A percentile compares a stretch with the other conserved stretches of the same genome.
Evolutionary conservation across 2,113 vertebrate genomes (phyloP).

Genomic region (Chitala chitala): DNA sequence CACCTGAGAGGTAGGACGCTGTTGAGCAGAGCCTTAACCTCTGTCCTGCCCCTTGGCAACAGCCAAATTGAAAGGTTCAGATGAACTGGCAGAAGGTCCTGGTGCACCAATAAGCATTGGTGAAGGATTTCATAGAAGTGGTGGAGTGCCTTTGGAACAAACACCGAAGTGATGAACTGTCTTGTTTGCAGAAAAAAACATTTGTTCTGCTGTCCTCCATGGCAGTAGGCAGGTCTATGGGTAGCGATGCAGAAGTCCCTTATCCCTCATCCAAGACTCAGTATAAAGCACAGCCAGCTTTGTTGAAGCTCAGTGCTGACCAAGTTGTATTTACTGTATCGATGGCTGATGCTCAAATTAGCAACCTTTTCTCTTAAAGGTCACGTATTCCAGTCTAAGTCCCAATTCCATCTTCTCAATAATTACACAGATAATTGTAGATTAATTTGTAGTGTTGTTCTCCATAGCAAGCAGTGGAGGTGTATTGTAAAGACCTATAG

Average conservation of each 20-base stretch:
- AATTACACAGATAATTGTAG: conserved; percentile 61
- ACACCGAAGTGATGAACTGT: not conserved
- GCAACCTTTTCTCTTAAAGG: not conserved
- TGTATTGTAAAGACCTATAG: conserved; percentile 33
- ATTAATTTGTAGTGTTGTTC: conserved; percentile 68
- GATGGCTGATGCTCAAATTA: too few species aligned
- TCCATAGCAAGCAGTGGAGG: conserved; percentile 54
- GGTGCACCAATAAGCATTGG: not conserved
- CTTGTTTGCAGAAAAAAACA: not conserved
- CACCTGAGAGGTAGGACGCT: not conserved
- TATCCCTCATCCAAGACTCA: not conserved
- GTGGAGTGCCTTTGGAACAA: not conserved
- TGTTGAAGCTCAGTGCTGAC: too few species aligned
- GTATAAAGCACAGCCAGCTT: not conserved
- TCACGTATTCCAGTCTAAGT: not conserved
- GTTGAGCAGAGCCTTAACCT: not conserved
- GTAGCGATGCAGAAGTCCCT: conserved; percentile 25
- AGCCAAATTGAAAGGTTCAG: not conserved
- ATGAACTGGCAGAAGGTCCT: not conserved
- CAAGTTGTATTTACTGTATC: too few species aligned
- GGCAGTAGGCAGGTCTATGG: conserved; percentile 22
- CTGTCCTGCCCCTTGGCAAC: not conserved
- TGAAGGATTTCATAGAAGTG: too few species aligned
- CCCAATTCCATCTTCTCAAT: conserved; percentile 28
- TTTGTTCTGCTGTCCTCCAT: not conserved